Conservation (phyloP, 2,797 vertebrate genomes). For the Xenopus petersii region DNA sequence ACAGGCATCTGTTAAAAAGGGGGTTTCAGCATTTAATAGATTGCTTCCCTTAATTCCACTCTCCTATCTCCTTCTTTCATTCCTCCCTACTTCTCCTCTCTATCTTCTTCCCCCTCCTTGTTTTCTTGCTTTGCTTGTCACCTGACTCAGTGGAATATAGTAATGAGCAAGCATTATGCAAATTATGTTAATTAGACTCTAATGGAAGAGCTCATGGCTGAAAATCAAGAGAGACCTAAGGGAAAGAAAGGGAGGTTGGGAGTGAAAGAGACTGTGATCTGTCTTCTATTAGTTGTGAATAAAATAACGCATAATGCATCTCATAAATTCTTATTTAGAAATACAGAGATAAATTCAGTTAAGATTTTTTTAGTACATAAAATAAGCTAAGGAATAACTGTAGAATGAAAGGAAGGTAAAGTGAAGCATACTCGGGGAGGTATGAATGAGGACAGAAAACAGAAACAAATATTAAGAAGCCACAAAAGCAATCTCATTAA, state of each 20-base stretch:
- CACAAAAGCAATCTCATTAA: too few relatives aligned
- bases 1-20: constrained; percentile 12
- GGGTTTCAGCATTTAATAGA: neutral
- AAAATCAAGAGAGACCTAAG: constrained; percentile 39
- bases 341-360: too few relatives aligned
- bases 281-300: neutral
- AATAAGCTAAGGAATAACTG: too few relatives aligned
- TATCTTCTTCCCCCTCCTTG: neutral
- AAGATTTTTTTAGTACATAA: too few relatives aligned
- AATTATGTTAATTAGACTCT: constrained; percentile 47
- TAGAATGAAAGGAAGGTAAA: too few relatives aligned
- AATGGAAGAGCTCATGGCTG: constrained; percentile 36
- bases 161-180: constrained; percentile 47
- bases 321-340: too few relatives aligned
- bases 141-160: constrained; percentile 38
- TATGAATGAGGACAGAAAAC: too few relatives aligned
- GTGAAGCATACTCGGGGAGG: too few relatives aligned
- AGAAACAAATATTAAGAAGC: too few relatives aligned
- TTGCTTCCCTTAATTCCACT: constrained; percentile 1
- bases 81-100: neutral
- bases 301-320: too few relatives aligned
- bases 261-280: neutral
- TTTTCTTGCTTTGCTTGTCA: constrained; percentile 38
- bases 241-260: constrained; percentile 5
- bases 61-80: constrained; percentile 6